Conservation (phyloP, 2,888 invertebrate genomes). For the Amiota communis region DNA sequence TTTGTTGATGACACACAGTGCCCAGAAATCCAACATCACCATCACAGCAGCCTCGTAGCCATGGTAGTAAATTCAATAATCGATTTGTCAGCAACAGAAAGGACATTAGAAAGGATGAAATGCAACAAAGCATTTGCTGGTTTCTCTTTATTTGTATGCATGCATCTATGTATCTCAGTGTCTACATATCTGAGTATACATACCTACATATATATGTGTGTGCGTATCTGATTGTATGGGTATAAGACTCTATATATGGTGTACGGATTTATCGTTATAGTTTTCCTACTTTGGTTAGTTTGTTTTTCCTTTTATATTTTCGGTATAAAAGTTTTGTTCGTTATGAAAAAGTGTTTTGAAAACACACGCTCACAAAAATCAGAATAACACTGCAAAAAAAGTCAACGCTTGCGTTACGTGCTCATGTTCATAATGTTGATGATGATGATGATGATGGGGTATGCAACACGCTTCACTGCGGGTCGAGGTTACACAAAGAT, state of each 20-base stretch:
- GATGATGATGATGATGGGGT: too few species aligned
- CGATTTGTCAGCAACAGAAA: slow-evolving; percentile 11
- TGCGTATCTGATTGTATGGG: background rate
- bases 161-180: too few species aligned
- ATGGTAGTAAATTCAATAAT: slow-evolving; percentile 6
- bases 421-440: slow-evolving; percentile 15
- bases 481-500: slow-evolving; percentile 8
- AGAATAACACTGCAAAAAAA: background rate
- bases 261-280: background rate
- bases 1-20: too few species aligned
- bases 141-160: too few species aligned
- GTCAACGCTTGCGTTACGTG: background rate
- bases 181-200: background rate
- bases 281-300: too few species aligned
- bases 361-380: background rate
- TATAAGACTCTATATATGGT: background rate
- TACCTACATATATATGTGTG: background rate
- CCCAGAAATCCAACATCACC: background rate
- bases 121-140: slow-evolving; percentile 4
- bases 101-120: background rate
- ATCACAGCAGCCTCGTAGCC: background rate
- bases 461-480: slow-evolving; percentile 17
- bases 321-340: background rate
- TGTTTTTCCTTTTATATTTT: too few species aligned
- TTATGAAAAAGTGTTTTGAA: slow-evolving; percentile 14